Percentiles rank a stretch among this genome's conserved stretches.
These are phyloP conservation scores for Drosophila pseudotakahashii DNA, from an alignment of 2,888 invertebrate genomes.

Conservation along the genomic window DNA sequence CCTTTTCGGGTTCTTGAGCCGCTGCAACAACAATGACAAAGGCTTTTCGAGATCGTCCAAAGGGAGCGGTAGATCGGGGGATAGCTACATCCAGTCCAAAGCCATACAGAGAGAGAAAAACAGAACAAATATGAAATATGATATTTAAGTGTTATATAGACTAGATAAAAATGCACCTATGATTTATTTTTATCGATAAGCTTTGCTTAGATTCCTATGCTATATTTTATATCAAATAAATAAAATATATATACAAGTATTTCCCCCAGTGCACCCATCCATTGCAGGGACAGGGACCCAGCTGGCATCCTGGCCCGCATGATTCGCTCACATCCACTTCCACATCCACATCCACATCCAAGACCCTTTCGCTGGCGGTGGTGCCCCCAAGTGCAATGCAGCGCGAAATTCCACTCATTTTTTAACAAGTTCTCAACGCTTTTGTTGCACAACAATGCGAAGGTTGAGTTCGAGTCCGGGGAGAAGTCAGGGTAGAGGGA, in stretches of 20 bases:
- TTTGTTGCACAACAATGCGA: constrained; percentile 77
- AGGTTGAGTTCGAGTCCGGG: constrained; percentile 49
- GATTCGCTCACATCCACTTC: constrained; percentile 41
- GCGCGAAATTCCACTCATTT: constrained; percentile 81
- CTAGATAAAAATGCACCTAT: not conserved
- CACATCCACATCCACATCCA: constrained; percentile 12
- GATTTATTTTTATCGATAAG: no score
- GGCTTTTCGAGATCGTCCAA: constrained; percentile 15
- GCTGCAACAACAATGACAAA: constrained; percentile 52
- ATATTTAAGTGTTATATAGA: not conserved
- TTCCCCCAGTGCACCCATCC: constrained; percentile 21
- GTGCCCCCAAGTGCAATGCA: constrained; percentile 72
- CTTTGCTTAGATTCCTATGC: no score
- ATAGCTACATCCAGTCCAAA: constrained; percentile 47
- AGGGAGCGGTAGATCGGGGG: constrained; percentile 15
- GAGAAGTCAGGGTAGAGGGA: constrained; percentile 1
- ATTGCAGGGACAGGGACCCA: constrained; percentile 45
- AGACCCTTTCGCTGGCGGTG: constrained; percentile 10
- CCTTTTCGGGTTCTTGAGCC: constrained; percentile 60
- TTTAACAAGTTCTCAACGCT: constrained; percentile 77
- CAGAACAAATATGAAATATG: not conserved
- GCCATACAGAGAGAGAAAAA: constrained; percentile 34
- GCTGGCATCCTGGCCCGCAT: constrained; percentile 61
- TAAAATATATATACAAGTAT: not conserved
- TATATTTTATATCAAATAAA: no score